Percentiles rank a stretch among this genome's conserved stretches.
Evolutionary conservation across 2,888 invertebrate species (phyloP).

Genomic region (Macrosoma leucophasiata): DNA sequence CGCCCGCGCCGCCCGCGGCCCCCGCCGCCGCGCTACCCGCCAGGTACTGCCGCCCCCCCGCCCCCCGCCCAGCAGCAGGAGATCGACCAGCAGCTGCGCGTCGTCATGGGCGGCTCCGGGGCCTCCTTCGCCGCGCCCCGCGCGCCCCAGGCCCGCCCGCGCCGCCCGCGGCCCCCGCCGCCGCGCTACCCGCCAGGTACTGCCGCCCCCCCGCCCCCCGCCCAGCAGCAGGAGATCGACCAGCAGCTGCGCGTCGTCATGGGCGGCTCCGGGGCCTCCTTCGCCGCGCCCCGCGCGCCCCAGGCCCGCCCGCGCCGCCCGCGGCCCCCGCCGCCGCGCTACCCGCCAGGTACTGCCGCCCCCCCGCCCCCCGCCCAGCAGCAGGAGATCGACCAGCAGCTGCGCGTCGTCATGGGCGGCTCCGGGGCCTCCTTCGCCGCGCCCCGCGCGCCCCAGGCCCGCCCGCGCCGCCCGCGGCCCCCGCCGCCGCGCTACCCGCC

Average conservation of each 20-base stretch:
- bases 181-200: slow-evolving; percentile 46
- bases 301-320: slow-evolving; percentile 46
- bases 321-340: slow-evolving; percentile 44
- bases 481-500: slow-evolving; percentile 35
- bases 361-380: slow-evolving; percentile 21
- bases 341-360: slow-evolving; percentile 5
- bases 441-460: slow-evolving; percentile 39
- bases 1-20: slow-evolving; percentile 44
- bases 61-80: slow-evolving; percentile 95
- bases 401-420: slow-evolving; percentile 78
- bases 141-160: slow-evolving; percentile 45
- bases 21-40: slow-evolving; percentile 47
- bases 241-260: slow-evolving; percentile 87
- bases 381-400: slow-evolving; percentile 94
- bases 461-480: slow-evolving; percentile 37
- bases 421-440: slow-evolving; percentile 43
- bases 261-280: slow-evolving; percentile 53
- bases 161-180: slow-evolving; percentile 42
- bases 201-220: slow-evolving; percentile 92
- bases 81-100: slow-evolving; percentile 95
- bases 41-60: slow-evolving; percentile 75
- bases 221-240: slow-evolving; percentile 96
- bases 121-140: slow-evolving; percentile 45
- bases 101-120: slow-evolving; percentile 57
- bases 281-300: slow-evolving; percentile 43